Percentiles rank a stretch among this genome's conserved stretches.
phyloP scores from a whole-genome alignment of 2,888 invertebrate genomes.

The Agonopterix heracliana region DNA sequence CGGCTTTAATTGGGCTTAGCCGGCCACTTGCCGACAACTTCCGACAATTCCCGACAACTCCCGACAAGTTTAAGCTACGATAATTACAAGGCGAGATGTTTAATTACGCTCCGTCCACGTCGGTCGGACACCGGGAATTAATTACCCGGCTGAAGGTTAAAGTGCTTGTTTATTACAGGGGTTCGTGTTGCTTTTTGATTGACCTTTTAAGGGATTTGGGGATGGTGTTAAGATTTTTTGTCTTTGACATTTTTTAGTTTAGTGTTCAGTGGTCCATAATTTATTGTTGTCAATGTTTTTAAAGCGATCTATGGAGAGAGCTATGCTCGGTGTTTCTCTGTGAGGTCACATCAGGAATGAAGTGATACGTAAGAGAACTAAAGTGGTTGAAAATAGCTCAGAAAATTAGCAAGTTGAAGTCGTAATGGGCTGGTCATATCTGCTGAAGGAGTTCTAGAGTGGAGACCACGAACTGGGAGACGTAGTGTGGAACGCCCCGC shows the following conservation, averaged over 20 bases:
- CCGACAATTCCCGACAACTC: constrained; percentile 46
- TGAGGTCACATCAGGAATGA: too few species aligned
- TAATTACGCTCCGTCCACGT: constrained; percentile 55
- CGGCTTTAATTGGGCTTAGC: constrained; percentile 58
- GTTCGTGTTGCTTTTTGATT: constrained; percentile 36
- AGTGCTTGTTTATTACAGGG: constrained; percentile 27
- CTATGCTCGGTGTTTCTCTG: too few species aligned
- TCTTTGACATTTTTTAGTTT: not conserved
- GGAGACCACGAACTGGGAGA: too few species aligned
- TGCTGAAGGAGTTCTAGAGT: too few species aligned
- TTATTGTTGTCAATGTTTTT: too few species aligned
- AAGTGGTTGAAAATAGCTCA: too few species aligned
- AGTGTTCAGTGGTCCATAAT: too few species aligned
- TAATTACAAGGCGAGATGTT: constrained; percentile 74
- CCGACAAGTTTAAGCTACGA: constrained; percentile 39
- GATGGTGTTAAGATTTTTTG: not conserved
- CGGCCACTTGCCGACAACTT: constrained; percentile 49
- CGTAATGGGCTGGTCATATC: too few species aligned
- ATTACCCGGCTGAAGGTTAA: constrained; percentile 44
- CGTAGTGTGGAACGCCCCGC: too few species aligned
- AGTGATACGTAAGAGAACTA: too few species aligned
- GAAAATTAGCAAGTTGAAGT: too few species aligned
- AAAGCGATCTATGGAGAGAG: too few species aligned
- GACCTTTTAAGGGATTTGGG: constrained; percentile 11
- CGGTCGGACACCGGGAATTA: constrained; percentile 58